Evolutionary conservation across 2,113 vertebrate genomes (phyloP).

Genomic region (Pipa parva): DNA sequence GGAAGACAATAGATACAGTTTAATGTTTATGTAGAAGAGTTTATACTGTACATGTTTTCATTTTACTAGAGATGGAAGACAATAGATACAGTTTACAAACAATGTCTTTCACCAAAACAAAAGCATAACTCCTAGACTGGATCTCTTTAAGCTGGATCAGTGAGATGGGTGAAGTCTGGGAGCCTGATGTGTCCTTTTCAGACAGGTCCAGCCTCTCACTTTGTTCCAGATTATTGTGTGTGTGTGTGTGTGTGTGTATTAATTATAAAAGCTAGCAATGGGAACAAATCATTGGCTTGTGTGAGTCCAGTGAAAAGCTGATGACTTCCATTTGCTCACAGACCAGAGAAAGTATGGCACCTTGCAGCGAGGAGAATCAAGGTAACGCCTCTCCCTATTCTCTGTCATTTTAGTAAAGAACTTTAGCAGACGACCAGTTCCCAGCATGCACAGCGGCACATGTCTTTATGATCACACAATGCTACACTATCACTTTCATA

Average conservation of each 20-base stretch:
- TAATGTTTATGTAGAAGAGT: too few relatives aligned
- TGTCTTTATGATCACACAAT: neutral
- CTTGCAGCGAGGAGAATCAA: constrained; percentile 70
- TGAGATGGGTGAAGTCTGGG: neutral
- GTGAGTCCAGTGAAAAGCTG: neutral
- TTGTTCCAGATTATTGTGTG: neutral
- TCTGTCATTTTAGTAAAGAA: constrained; percentile 17
- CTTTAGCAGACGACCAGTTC: constrained; percentile 30
- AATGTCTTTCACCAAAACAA: too few relatives aligned
- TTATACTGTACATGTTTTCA: too few relatives aligned
- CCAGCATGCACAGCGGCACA: constrained; percentile 37
- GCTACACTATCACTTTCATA: neutral
- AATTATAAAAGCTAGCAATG: neutral
- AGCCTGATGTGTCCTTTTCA: neutral
- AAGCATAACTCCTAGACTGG: neutral
- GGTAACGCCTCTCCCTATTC: constrained; percentile 64
- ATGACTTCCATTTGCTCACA: neutral
- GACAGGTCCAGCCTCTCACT: neutral
- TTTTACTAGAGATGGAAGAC: too few relatives aligned
- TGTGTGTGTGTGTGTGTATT: constrained; percentile 5
- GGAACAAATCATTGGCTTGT: neutral
- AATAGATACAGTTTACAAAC: too few relatives aligned
- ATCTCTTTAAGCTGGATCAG: neutral
- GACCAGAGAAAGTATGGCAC: constrained; percentile 58
- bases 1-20: too few relatives aligned